A percentile compares a stretch with the other conserved stretches of the same genome.
phyloP scores from a whole-genome alignment of 2,113 vertebrate species.

The Paratilapia polleni region DNA sequence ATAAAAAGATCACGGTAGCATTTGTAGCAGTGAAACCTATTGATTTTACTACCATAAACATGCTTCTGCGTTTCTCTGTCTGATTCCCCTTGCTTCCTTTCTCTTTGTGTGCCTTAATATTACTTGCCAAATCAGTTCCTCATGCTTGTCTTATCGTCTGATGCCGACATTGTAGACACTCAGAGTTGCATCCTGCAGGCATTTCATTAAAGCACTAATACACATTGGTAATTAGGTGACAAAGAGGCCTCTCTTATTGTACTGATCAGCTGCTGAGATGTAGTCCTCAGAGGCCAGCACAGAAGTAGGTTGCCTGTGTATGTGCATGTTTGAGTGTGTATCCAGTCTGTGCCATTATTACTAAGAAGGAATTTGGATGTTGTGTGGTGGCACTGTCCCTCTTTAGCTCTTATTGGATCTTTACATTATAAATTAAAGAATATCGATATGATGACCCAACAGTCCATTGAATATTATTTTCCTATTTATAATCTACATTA shows the following conservation, averaged over 20 bases:
- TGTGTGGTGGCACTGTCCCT: not conserved
- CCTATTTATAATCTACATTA: slow-evolving; percentile 12
- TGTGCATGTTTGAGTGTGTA: not conserved
- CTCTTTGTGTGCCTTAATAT: slow-evolving; percentile 48
- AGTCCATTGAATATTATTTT: slow-evolving; percentile 27
- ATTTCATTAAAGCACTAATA: slow-evolving; percentile 83
- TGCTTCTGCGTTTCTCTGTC: not conserved
- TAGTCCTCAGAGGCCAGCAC: slow-evolving; percentile 60
- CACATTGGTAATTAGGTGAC: slow-evolving; percentile 82
- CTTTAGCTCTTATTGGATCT: slow-evolving; percentile 1
- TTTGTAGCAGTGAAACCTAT: slow-evolving; percentile 27
- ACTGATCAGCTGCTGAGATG: slow-evolving; percentile 76
- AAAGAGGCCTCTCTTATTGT: slow-evolving; percentile 76
- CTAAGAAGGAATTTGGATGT: not conserved
- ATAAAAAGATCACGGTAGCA: not conserved
- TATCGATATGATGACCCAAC: slow-evolving; percentile 5
- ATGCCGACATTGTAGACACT: slow-evolving; percentile 57
- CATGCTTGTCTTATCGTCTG: slow-evolving; percentile 34
- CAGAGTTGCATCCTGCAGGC: slow-evolving; percentile 77
- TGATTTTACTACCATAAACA: slow-evolving; percentile 8
- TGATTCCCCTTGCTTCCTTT: not conserved
- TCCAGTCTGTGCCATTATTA: slow-evolving; percentile 2
- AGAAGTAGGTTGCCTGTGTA: slow-evolving; percentile 41
- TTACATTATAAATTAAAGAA: not conserved
- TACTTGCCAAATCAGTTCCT: slow-evolving; percentile 55